Evolutionary conservation across 1,140 invertebrate species (phyloP).

Genomic region (Drosophila subobscura): DNA sequence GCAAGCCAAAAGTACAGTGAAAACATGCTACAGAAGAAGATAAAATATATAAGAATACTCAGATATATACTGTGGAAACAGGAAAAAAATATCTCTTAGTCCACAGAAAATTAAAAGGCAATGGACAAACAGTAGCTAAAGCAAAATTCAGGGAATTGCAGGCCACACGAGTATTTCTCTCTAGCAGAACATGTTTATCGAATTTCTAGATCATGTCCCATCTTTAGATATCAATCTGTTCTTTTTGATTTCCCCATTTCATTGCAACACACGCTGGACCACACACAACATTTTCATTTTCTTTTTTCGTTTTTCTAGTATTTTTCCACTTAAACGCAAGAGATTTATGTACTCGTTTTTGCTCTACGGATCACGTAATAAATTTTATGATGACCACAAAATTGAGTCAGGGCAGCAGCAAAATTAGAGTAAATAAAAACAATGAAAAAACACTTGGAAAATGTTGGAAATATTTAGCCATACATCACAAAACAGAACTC

Average conservation of each 20-base stretch:
- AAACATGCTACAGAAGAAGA: too few relatives aligned
- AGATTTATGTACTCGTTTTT: conserved; percentile 29
- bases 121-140: neutral
- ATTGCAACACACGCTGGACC: conserved; percentile 24
- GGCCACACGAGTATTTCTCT: neutral
- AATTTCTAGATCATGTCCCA: conserved; percentile 3
- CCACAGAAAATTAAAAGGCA: neutral
- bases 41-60: too few relatives aligned
- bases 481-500: neutral
- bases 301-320: conserved; percentile 15
- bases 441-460: neutral
- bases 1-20: neutral
- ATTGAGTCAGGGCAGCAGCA: conserved; percentile 17
- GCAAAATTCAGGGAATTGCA: neutral
- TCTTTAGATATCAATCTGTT: conserved; percentile 9
- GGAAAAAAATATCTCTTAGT: too few relatives aligned
- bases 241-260: conserved; percentile 20
- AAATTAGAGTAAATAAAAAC: conserved; percentile 18
- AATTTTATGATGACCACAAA: conserved; percentile 63
- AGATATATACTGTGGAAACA: too few relatives aligned
- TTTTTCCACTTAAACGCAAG: conserved; percentile 33
- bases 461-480: neutral
- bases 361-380: conserved; percentile 60
- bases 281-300: conserved; percentile 20
- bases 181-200: too few relatives aligned